Conservation (phyloP, 2,888 invertebrate species). For the Smittia sp. region DNA sequence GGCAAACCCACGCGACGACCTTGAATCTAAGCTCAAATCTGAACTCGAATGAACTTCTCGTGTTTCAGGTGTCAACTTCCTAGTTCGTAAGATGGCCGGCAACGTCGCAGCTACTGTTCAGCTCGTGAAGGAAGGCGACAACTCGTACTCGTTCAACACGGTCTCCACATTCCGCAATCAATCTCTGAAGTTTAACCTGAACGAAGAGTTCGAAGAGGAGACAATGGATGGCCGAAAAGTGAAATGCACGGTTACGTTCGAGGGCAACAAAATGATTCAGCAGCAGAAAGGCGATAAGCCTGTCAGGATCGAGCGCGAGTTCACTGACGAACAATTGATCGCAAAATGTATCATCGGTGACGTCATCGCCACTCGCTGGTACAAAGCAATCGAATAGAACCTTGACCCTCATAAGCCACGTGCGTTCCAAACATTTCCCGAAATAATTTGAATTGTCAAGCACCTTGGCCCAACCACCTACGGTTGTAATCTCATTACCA, state of each 20-base stretch:
- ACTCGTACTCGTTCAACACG: conserved; percentile 48
- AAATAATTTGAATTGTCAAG: too few relatives aligned
- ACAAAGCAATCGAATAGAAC: not conserved
- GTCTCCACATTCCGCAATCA: conserved; percentile 45
- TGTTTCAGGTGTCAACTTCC: conserved; percentile 73
- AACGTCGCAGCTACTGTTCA: conserved; percentile 47
- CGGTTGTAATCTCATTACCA: too few relatives aligned
- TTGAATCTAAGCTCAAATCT: not conserved
- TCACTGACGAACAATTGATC: conserved; percentile 65
- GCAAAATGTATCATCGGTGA: conserved; percentile 50
- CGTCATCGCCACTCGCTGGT: conserved; percentile 26
- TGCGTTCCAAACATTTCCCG: too few relatives aligned
- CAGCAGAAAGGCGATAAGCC: conserved; percentile 48
- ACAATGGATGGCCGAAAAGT: conserved; percentile 53
- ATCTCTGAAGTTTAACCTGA: conserved; percentile 47
- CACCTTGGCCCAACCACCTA: too few relatives aligned
- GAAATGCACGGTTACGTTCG: conserved; percentile 50
- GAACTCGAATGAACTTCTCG: too few relatives aligned
- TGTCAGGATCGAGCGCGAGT: conserved; percentile 59
- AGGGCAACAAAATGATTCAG: conserved; percentile 53
- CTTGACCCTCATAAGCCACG: too few relatives aligned
- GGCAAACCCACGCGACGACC: not conserved
- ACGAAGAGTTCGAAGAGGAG: conserved; percentile 52
- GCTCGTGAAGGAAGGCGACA: conserved; percentile 47
- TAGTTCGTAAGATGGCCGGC: conserved; percentile 54